phyloP scores from a whole-genome alignment of 2,113 vertebrate genomes.

The Thymallus thymallus region DNA sequence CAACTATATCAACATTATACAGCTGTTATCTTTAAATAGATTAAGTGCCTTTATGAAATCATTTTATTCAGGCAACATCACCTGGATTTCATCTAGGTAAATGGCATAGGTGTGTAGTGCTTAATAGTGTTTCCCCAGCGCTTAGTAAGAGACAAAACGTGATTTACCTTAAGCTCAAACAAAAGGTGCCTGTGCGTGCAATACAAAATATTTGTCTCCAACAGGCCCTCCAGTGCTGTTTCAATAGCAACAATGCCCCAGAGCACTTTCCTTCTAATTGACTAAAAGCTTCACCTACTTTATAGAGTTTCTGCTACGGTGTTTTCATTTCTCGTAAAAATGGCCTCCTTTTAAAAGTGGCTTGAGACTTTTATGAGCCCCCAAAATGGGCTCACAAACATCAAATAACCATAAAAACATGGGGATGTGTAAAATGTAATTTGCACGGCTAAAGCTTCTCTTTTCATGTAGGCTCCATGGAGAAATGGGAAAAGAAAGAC shows the following conservation, averaged over 20 bases:
- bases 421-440: conserved; percentile 49
- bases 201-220: conserved; percentile 56
- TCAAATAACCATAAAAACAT: conserved; percentile 55
- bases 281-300: conserved; percentile 74
- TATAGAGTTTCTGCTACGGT: conserved; percentile 74
- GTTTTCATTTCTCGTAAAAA: conserved; percentile 76
- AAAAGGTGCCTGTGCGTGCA: conserved; percentile 23
- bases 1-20: conserved; percentile 34
- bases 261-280: conserved; percentile 68
- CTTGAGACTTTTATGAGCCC: conserved; percentile 65
- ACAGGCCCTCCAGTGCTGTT: conserved; percentile 46
- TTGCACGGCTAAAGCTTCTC: conserved; percentile 34
- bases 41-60: conserved; percentile 59
- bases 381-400: conserved; percentile 59
- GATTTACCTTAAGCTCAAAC: conserved; percentile 35
- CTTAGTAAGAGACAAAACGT: conserved; percentile 22
- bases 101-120: conserved; percentile 5
- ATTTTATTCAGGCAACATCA: conserved; percentile 39
- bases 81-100: conserved; percentile 30
- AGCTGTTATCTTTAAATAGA: conserved; percentile 57
- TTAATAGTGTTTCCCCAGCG: conserved; percentile 10
- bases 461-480: conserved; percentile 47
- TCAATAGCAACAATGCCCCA: conserved; percentile 58
- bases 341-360: conserved; percentile 63
- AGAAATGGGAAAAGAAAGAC: conserved; percentile 16